phyloP scores from a whole-genome alignment of 1,140 invertebrate genomes.

The Drosophila pectinifera region DNA sequence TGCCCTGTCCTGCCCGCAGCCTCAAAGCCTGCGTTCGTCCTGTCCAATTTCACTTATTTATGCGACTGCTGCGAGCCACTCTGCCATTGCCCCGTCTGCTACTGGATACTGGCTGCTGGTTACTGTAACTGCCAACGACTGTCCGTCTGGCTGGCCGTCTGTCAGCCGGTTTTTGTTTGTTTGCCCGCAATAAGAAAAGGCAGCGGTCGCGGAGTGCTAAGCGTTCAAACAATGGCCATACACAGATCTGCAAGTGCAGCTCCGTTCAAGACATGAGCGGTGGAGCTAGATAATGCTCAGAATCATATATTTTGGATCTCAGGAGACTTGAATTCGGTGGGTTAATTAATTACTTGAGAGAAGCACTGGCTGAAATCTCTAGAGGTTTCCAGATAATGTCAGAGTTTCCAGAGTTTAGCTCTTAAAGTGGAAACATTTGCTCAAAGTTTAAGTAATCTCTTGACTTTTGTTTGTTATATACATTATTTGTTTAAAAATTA shows the following conservation, averaged over 20 bases:
- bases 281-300: no score
- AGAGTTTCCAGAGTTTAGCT: no score
- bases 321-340: background rate
- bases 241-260: conserved; percentile 14
- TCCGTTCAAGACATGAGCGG: background rate
- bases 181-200: conserved; percentile 46
- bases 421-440: no score
- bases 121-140: conserved; percentile 40
- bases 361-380: no score
- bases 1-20: conserved; percentile 34
- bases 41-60: conserved; percentile 63
- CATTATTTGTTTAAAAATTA: no score
- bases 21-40: conserved; percentile 27
- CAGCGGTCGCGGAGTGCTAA: conserved; percentile 31
- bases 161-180: conserved; percentile 39
- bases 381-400: no score
- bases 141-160: conserved; percentile 10
- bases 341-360: background rate
- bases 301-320: background rate
- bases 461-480: no score
- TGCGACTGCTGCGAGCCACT: conserved; percentile 39
- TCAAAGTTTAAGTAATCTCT: no score
- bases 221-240: conserved; percentile 45
- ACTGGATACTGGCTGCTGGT: conserved; percentile 20
- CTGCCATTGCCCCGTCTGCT: conserved; percentile 11